A percentile compares a stretch with the other conserved stretches of the same genome.
Conservation (phyloP, 2,797 vertebrate genomes). For the Notolepis coatsorum region DNA sequence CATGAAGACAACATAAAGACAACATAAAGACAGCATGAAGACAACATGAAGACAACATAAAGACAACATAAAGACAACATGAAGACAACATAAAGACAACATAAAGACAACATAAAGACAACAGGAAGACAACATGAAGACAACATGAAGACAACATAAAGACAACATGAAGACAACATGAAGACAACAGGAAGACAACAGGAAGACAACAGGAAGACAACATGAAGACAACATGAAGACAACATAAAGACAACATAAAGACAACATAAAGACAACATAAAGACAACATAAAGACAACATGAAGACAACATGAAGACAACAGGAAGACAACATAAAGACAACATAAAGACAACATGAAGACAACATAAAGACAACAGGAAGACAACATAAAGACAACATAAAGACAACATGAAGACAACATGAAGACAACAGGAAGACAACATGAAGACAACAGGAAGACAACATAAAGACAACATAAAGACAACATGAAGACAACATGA, state of each 20-base stretch:
- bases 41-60: background rate
- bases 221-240: conserved; percentile 39
- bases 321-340: conserved; percentile 1
- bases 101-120: conserved; percentile 28
- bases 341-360: conserved; percentile 35
- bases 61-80: conserved; percentile 35
- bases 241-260: background rate
- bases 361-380: background rate
- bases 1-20: background rate
- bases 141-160: conserved; percentile 4
- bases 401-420: conserved; percentile 54
- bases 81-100: background rate
- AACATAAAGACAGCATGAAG: conserved; percentile 37
- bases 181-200: no score
- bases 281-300: conserved; percentile 35
- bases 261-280: no score
- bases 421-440: conserved; percentile 34
- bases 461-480: conserved; percentile 26
- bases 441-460: background rate
- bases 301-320: background rate
- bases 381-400: conserved; percentile 21
- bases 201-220: no score
- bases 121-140: conserved; percentile 53
- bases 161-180: conserved; percentile 17
- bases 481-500: conserved; percentile 1